A percentile compares a stretch with the other conserved stretches of the same genome.
These are phyloP conservation scores for Phalloptychus januarius DNA, from an alignment of 2,797 vertebrate genomes.

Conservation along the genomic window DNA sequence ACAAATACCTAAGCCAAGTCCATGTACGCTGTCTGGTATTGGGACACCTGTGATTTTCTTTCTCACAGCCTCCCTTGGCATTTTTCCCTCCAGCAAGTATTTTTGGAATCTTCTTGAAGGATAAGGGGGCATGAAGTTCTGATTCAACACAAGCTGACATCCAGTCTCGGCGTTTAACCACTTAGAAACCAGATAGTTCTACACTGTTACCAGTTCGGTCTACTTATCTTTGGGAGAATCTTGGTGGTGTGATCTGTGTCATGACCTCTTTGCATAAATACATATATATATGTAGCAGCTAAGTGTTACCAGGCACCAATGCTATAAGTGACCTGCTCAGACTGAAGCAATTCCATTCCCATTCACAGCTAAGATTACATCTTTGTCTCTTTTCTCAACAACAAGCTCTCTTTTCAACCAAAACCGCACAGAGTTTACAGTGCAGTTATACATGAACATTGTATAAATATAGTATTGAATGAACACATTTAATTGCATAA, in stretches of 20 bases:
- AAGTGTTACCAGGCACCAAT: constrained; percentile 1
- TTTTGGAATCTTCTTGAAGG: not conserved
- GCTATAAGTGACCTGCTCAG: not conserved
- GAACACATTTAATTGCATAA: constrained; percentile 24
- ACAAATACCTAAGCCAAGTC: no score
- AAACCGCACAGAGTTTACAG: constrained; percentile 45
- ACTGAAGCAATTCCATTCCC: not conserved
- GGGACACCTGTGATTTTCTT: no score
- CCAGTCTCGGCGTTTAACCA: not conserved
- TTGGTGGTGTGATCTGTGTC: not conserved
- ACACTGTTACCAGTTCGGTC: not conserved
- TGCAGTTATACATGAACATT: constrained; percentile 53
- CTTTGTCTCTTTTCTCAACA: constrained; percentile 15
- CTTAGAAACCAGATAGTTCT: not conserved
- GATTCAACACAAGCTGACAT: not conserved
- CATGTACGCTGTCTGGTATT: no score
- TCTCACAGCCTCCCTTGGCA: no score
- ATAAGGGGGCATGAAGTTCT: not conserved
- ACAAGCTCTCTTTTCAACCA: constrained; percentile 32
- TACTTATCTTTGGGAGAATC: not conserved
- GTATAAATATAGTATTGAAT: constrained; percentile 61
- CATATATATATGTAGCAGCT: not conserved
- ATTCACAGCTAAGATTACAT: constrained; percentile 20
- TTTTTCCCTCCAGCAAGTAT: no score
- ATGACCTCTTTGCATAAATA: not conserved